Percentiles rank a stretch among this genome's conserved stretches.
These are phyloP conservation scores for Myripristis murdjan DNA, from an alignment of 2,797 vertebrate genomes.

Conservation along the genomic window DNA sequence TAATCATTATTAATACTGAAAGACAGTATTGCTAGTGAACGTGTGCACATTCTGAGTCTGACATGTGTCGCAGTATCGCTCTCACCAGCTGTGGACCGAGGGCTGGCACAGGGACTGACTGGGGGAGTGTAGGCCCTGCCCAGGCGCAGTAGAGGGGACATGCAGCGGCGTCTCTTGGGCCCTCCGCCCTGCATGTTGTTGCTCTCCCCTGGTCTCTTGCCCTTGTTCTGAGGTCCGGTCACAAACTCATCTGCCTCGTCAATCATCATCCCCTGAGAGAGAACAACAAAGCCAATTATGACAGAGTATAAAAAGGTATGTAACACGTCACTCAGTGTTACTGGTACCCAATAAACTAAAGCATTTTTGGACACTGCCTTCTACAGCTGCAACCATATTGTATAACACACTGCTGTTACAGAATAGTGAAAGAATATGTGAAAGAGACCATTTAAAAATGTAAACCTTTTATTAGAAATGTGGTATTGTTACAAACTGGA, in stretches of 20 bases:
- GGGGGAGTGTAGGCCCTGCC: conserved; percentile 89
- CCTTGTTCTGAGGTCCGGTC: conserved; percentile 91
- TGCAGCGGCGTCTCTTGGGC: conserved; percentile 93
- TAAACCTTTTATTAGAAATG: background rate
- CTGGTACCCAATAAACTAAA: background rate
- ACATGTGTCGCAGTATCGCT: background rate
- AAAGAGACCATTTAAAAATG: background rate
- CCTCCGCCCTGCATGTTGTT: conserved; percentile 88
- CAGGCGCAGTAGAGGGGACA: conserved; percentile 93
- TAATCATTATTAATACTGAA: background rate
- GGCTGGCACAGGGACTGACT: conserved; percentile 79
- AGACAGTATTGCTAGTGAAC: background rate
- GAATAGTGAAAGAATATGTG: background rate
- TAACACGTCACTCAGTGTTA: background rate
- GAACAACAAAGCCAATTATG: background rate
- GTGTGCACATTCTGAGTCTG: background rate
- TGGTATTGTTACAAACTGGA: background rate
- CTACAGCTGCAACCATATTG: background rate
- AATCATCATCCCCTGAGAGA: conserved; percentile 95
- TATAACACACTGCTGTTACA: background rate
- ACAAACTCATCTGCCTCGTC: conserved; percentile 99
- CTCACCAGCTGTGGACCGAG: conserved; percentile 73
- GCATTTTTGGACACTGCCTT: background rate
- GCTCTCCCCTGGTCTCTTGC: conserved; percentile 91
- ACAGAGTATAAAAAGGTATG: background rate